Evolutionary conservation across 2,888 invertebrate species (phyloP), one percentile per base, ranked within the genome.

Genomic region (Acleris emargana): DNA sequence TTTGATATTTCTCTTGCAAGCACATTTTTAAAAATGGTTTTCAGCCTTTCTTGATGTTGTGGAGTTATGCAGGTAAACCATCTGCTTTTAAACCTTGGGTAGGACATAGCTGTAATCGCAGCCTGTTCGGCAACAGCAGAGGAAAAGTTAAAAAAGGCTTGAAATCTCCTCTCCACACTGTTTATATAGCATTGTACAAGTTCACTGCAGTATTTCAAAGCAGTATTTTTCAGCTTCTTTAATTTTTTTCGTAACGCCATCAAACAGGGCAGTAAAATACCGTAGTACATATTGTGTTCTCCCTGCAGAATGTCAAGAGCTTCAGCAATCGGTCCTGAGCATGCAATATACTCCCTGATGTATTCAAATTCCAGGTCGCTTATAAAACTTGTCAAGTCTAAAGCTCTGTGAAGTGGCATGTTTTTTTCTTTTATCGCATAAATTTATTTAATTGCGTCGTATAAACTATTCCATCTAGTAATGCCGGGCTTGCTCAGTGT

Each of bases 381-480:
- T 11, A 58, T 49, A 32, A 50, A 38, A 43, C 7, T 58, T 38
- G 5, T 16, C n/a, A 58, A 47, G 17, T 11, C n/a, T 17, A 57
- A 50, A 32, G 49, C 58, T 58, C 50, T 50, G 9, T 58, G 58
- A 3, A 50, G 32, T 7, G 7, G 4, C 11, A 38, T n/a, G 6
- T 38, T 58, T 58, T 58, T 58, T 20, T 58, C 50, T 58, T 38
- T 38, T 6, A 50, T 58, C 1, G 38, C 50, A 22, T 50, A 22
- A 22, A 66, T 68, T 68, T 64, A 58, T 42, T 66, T 32, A 16
- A 68, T 22, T 32, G 57, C 57, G 28, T 68, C 61, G 61, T 54
- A 68, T 20, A 68, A 51, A 43, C 38, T 58, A n/a, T 58, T 58
- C 50, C 58, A 58, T n/a, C 58, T 18, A 11, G 58, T 58, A 4